These are phyloP conservation scores for Smutsia gigantea DNA, from an alignment of 2,797 vertebrate species.

Conservation along the genomic window DNA sequence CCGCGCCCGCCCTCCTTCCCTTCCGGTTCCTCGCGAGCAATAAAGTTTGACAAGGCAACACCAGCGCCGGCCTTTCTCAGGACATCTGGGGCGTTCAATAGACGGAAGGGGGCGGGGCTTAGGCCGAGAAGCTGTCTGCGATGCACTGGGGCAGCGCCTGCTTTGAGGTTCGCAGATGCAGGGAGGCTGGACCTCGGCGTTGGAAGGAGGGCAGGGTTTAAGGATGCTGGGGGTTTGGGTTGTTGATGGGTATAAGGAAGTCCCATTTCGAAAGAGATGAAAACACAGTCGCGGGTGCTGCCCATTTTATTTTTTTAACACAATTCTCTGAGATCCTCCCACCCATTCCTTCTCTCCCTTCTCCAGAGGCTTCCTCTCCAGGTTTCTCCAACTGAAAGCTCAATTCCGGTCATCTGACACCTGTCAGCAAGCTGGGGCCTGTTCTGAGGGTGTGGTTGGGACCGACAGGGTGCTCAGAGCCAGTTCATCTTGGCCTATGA, in stretches of 20 bases:
- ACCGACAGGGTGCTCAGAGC: conserved; percentile 33
- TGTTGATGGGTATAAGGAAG: not conserved
- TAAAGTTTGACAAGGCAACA: conserved; percentile 57
- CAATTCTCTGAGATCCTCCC: not conserved
- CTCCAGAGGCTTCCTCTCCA: not conserved
- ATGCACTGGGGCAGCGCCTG: rapidly evolving
- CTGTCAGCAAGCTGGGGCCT: not conserved
- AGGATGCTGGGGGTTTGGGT: not conserved
- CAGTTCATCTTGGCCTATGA: conserved; percentile 59
- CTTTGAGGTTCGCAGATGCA: not conserved
- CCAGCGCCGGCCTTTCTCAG: not conserved
- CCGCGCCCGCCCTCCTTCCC: not conserved
- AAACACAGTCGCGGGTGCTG: not conserved
- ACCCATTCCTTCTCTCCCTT: rapidly evolving
- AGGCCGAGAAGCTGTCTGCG: not conserved
- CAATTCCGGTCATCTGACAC: not conserved
- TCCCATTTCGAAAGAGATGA: not conserved
- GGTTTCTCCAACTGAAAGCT: not conserved
- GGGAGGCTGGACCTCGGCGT: not conserved
- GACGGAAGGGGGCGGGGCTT: conserved; percentile 21
- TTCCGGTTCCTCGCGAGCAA: conserved; percentile 33
- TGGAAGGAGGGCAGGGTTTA: not conserved
- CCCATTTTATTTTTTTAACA: not conserved
- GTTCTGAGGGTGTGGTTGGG: not conserved
- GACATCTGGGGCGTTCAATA: not conserved